Conservation (phyloP, 2,113 vertebrate genomes). For the Boleophthalmus pectinirostris region DNA sequence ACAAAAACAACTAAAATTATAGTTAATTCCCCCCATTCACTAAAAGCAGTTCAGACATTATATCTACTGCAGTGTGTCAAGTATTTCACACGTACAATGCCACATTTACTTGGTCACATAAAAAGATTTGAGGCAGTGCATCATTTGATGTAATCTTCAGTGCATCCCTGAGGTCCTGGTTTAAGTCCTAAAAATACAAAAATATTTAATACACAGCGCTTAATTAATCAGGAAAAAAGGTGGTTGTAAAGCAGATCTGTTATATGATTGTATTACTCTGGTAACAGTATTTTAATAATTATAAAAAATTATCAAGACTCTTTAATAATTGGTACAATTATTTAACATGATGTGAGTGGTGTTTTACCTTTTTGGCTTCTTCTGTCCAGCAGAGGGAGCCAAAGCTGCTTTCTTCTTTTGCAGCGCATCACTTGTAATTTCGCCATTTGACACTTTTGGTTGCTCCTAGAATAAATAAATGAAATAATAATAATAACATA, state of each 20-base stretch:
- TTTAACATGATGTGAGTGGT: background rate
- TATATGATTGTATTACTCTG: background rate
- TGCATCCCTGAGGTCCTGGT: slow-evolving; percentile 55
- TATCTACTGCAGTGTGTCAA: slow-evolving; percentile 24
- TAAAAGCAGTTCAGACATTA: slow-evolving; percentile 8
- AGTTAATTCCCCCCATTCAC: background rate
- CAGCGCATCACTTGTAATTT: slow-evolving; percentile 27
- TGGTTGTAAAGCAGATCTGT: no score
- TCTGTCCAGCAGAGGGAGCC: slow-evolving; percentile 71
- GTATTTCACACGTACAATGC: slow-evolving; percentile 21
- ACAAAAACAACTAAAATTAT: background rate
- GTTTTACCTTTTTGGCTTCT: slow-evolving; percentile 59
- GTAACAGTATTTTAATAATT: no score
- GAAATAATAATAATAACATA: no score
- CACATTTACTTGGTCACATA: slow-evolving; percentile 12
- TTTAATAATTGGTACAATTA: background rate
- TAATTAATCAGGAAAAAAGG: no score
- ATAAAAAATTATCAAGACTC: background rate
- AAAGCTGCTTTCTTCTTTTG: slow-evolving; percentile 58
- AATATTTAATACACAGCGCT: background rate
- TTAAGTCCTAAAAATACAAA: slow-evolving; percentile 50
- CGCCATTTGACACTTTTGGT: slow-evolving; percentile 30
- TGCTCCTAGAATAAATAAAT: slow-evolving; percentile 33
- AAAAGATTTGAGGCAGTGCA: slow-evolving; percentile 34
- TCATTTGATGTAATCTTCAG: slow-evolving; percentile 30